Conservation (phyloP, 2,797 vertebrate genomes). For the Coluber constrictor region DNA sequence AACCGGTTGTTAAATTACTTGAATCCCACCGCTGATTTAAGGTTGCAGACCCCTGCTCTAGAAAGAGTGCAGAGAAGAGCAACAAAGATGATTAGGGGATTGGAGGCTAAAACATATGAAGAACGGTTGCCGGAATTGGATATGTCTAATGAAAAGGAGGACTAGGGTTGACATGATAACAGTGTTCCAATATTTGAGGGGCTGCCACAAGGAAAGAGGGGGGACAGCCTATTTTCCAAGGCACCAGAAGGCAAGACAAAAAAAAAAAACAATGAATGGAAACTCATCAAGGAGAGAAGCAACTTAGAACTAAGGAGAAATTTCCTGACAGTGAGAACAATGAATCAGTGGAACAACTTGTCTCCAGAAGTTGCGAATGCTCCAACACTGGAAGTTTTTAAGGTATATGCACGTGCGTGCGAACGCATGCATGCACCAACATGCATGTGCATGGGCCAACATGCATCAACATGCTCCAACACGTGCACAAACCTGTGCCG, state of each 20-base stretch:
- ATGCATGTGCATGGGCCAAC: no score
- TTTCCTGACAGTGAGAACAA: neutral
- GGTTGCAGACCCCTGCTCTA: neutral
- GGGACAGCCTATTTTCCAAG: neutral
- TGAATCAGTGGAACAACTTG: neutral
- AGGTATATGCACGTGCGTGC: neutral
- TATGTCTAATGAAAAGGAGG: neutral
- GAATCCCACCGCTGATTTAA: no score
- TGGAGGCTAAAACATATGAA: neutral
- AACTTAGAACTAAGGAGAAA: neutral
- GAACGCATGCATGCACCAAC: no score
- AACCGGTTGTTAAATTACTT: no score
- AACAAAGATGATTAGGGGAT: neutral
- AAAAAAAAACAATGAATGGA: neutral
- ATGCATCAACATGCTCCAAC: no score
- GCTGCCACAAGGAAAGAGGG: neutral
- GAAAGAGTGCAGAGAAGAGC: neutral
- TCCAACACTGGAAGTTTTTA: neutral
- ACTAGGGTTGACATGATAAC: neutral
- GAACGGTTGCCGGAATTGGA: neutral
- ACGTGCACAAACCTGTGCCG: no score
- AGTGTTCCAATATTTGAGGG: neutral
- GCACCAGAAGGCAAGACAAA: neutral
- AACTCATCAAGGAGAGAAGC: neutral
- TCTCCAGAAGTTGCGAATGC: neutral